Conservation (phyloP, 1,140 invertebrate genomes). For the Drosophila athabasca region DNA sequence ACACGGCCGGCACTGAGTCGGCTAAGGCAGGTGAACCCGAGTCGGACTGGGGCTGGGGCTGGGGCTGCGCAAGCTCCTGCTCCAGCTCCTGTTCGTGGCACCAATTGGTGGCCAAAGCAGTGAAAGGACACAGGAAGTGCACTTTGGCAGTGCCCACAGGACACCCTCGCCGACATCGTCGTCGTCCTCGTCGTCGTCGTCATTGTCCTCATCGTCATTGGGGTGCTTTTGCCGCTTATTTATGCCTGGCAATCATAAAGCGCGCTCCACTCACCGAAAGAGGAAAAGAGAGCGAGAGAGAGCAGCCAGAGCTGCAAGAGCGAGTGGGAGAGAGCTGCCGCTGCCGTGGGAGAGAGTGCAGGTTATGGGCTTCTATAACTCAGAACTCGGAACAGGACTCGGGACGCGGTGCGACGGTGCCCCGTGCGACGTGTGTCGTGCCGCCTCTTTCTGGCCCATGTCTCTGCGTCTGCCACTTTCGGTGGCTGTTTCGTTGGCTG, state of each 20-base stretch:
- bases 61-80: constrained; percentile 29
- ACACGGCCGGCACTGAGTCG: constrained; percentile 32
- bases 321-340: constrained; percentile 14
- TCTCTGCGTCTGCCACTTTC: constrained; percentile 21
- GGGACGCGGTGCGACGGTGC: neutral
- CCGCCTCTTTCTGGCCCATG: constrained; percentile 62
- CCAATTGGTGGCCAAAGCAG: constrained; percentile 63
- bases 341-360: constrained; percentile 52
- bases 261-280: constrained; percentile 40
- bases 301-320: constrained; percentile 9
- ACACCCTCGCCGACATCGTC: constrained; percentile 43
- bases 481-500: constrained; percentile 25
- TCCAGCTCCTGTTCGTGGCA: constrained; percentile 35
- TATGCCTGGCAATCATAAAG: constrained; percentile 81
- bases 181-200: no score
- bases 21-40: constrained; percentile 65
- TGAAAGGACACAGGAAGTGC: constrained; percentile 74
- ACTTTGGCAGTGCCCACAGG: constrained; percentile 63
- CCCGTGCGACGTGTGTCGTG: constrained; percentile 37
- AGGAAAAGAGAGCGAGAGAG: constrained; percentile 6
- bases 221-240: constrained; percentile 78
- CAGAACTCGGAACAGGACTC: constrained; percentile 36
- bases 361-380: constrained; percentile 80
- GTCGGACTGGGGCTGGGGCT: neutral
- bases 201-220: constrained; percentile 34